A percentile compares a stretch with the other conserved stretches of the same genome.
phyloP scores from a whole-genome alignment of 2,888 invertebrate genomes.

The Lottia gigantea region DNA sequence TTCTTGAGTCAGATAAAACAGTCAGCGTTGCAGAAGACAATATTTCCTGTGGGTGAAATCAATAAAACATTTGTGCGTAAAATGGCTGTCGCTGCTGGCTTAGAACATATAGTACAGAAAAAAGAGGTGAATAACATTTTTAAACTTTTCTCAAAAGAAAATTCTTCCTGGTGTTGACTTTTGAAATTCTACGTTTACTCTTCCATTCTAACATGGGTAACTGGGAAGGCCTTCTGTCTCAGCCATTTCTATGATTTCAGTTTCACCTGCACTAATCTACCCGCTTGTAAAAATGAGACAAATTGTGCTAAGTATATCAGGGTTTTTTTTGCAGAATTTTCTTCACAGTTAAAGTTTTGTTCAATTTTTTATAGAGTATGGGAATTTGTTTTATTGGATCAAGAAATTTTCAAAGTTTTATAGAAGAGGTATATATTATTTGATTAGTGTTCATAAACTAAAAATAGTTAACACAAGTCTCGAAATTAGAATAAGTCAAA shows the following conservation, averaged over 20 bases:
- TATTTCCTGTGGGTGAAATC: conserved; percentile 90
- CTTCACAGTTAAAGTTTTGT: too few relatives aligned
- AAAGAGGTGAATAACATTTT: too few relatives aligned
- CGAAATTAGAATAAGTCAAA: too few relatives aligned
- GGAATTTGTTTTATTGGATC: conserved; percentile 98
- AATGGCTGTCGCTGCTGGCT: conserved; percentile 78
- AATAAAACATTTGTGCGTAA: conserved; percentile 82
- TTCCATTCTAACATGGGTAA: not conserved
- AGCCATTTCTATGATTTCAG: not conserved
- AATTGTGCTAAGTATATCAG: too few relatives aligned
- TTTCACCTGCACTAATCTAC: too few relatives aligned
- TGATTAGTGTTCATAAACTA: too few relatives aligned
- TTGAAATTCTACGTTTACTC: too few relatives aligned
- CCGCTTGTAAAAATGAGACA: too few relatives aligned
- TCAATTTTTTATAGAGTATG: conserved; percentile 74
- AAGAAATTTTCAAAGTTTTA: conserved; percentile 87
- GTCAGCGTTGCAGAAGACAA: conserved; percentile 79
- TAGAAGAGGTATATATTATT: conserved; percentile 77
- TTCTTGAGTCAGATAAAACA: conserved; percentile 89
- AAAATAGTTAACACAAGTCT: too few relatives aligned
- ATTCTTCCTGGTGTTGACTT: not conserved
- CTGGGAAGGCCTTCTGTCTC: too few relatives aligned
- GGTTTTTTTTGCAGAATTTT: too few relatives aligned
- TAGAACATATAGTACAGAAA: conserved; percentile 62
- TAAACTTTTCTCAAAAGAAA: too few relatives aligned